Base-by-base conservation (phyloP, 2,797 vertebrate genomes). In the Sebastes baramenuke region DNA sequence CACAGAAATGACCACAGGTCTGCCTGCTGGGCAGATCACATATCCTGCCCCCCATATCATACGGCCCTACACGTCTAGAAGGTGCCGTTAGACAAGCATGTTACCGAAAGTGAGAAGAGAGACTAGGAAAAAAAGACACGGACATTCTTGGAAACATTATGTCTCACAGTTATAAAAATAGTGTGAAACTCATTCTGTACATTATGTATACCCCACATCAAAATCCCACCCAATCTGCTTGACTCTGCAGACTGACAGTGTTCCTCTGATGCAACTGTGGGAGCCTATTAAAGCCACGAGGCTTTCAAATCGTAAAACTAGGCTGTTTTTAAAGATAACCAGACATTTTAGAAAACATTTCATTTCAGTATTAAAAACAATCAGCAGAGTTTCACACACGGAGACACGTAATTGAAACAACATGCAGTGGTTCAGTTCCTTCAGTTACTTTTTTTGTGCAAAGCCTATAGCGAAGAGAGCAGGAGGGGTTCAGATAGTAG, bases 1-100 rank as follows among this genome's bases (percentile, higher is more conserved):
- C 92, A 87, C 91, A 93, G 87, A 92, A 92, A 76, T 77, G 84
- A 92, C 92, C 94, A 90, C 91, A 93, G 79, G 68, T 87, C 85
- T 84, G 86, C 85, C 89, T 90, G 89, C 88, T 89, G 87, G 81
- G 82, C 36, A 80, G 93, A 93, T 94, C 90, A 85, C 30, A 82
- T 94, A 75, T 93, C 93, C 72, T 78, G 79, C 79, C 86, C 85
- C 71, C 81, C 68, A 61, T 86, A 86, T 82, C 88, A 88, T 67
- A 80, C 72, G n/a, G 71, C 72, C 77, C 71, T 64, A 69, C 75
- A 83, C 22, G 70, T 80, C 84, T 38, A 59, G 56, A 84, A 86
- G 86, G 84, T 69, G 49, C 75, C 72, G 67, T 80, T 84, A 77
- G 58, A 87, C 80, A 91, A 92, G 91, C 87, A 92, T 49, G 64